These are phyloP conservation scores for Elephantulus edwardii DNA, from an alignment of 2,113 vertebrate genomes.

Conservation along the genomic window DNA sequence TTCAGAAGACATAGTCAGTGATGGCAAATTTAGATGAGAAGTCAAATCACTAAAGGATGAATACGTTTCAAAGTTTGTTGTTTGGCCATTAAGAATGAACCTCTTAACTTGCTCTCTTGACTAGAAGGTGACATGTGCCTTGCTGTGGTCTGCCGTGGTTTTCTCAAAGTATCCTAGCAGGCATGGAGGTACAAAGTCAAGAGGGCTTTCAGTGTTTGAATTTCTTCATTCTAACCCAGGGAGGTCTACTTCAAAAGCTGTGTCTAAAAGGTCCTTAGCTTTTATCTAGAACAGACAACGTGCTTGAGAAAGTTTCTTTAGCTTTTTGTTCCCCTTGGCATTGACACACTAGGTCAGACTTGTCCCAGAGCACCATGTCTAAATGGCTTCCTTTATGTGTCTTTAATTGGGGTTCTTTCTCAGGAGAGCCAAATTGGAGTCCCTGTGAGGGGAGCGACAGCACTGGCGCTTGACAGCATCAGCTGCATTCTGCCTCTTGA, in stretches of 20 bases:
- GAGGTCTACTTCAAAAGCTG: slow-evolving; percentile 78
- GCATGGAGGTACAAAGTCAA: neutral
- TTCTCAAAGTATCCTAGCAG: neutral
- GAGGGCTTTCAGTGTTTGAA: slow-evolving; percentile 32
- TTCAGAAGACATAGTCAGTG: slow-evolving; percentile 20
- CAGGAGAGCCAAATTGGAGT: slow-evolving; percentile 66
- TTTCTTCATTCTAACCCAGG: slow-evolving; percentile 49
- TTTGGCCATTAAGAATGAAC: slow-evolving; percentile 21
- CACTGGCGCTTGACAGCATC: slow-evolving; percentile 27
- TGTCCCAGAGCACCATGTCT: slow-evolving; percentile 62
- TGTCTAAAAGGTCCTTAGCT: slow-evolving; percentile 77
- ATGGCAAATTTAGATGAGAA: slow-evolving; percentile 20
- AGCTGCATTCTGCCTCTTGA: slow-evolving; percentile 47
- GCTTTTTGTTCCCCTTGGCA: slow-evolving; percentile 77
- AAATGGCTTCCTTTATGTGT: slow-evolving; percentile 76
- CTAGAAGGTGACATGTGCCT: neutral
- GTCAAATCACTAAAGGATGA: slow-evolving; percentile 62
- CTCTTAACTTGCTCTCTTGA: slow-evolving; percentile 46
- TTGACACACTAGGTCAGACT: slow-evolving; percentile 74
- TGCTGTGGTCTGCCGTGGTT: neutral
- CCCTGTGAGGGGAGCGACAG: slow-evolving; percentile 18
- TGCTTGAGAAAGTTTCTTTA: slow-evolving; percentile 76
- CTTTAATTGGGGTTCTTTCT: slow-evolving; percentile 72
- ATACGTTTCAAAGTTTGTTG: slow-evolving; percentile 24
- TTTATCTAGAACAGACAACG: slow-evolving; percentile 79